Evolutionary conservation across 1,140 invertebrate genomes (phyloP).

Genomic region (Drosophila grimshawi): DNA sequence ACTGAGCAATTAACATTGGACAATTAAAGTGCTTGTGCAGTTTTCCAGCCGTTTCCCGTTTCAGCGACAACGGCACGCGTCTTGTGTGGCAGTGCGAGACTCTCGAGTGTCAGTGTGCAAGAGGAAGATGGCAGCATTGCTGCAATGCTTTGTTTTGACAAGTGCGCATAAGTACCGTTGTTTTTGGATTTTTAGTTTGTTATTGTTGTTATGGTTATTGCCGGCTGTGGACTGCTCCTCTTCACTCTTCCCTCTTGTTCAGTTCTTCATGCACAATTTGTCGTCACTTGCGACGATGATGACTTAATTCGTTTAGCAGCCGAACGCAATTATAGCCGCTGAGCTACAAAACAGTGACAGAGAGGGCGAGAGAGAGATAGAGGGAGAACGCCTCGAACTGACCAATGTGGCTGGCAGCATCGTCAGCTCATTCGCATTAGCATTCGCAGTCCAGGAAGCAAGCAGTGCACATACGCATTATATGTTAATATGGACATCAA

Average conservation of each 20-base stretch:
- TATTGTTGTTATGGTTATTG: slow-evolving; percentile 46
- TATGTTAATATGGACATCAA: slow-evolving; percentile 14
- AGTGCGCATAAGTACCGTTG: slow-evolving; percentile 56
- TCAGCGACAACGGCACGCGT: slow-evolving; percentile 20
- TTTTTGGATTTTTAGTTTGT: slow-evolving; percentile 26
- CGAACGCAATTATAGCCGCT: slow-evolving; percentile 17
- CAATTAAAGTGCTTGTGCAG: slow-evolving; percentile 51
- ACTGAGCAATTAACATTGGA: slow-evolving; percentile 60
- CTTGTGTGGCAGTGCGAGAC: slow-evolving; percentile 28
- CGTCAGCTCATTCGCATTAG: slow-evolving; percentile 54
- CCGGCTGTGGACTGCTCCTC: neutral
- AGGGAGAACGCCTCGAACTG: slow-evolving; percentile 10
- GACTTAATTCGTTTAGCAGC: slow-evolving; percentile 84
- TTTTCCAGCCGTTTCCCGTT: neutral
- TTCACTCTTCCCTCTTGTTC: neutral
- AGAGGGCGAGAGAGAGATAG: neutral
- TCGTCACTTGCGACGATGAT: slow-evolving; percentile 75
- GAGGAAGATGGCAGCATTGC: slow-evolving; percentile 19
- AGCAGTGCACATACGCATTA: slow-evolving; percentile 11
- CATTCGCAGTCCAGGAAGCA: slow-evolving; percentile 55
- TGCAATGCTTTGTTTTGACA: slow-evolving; percentile 69
- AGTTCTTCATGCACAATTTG: slow-evolving; percentile 81
- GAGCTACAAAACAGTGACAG: slow-evolving; percentile 20
- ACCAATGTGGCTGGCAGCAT: slow-evolving; percentile 26
- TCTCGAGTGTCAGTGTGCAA: neutral